Evolutionary conservation across 2,888 invertebrate genomes (phyloP), one percentile per base, ranked within the genome.

Genomic region (Pollenia labialis): DNA sequence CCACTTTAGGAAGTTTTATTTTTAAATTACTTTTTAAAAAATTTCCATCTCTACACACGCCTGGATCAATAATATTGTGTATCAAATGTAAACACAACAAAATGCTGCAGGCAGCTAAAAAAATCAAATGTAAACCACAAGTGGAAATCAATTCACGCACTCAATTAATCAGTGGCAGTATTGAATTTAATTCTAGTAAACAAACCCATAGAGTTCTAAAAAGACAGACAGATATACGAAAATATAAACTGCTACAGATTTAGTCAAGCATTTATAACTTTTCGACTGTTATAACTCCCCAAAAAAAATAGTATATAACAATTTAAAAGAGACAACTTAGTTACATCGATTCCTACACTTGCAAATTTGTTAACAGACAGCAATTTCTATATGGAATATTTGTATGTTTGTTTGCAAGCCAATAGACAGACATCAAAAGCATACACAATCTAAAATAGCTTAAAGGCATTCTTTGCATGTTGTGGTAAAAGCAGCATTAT

Each of bases 121-220:
- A 88, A 84, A 85, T 86, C 86, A 86, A 82, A 86, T 85, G 74
- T 80, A 85, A 85, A 84, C 86, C 85, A 86, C 86, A 86, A 86
- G 77, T 85, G 87, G 83, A 87, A 88, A 88, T 88, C 87, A 87
- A 87, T 88, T 88, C 82, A 85, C 87, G 85, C 87, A 87, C 87
- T 88, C 87, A 87, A 88, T 88, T 88, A 85, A 68, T 86, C 87
- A 88, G 60, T 58, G 74, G 74, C 44, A 56, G 81, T 76, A 76
- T 81, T 68, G 74, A 85, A 46, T 84, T 87, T 84, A 56, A 48
- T 76, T 62, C 72, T 9, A 81, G 72, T 72, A 44, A 46, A 58
- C 40, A 62, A 68, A 77, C 23, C 66, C 9, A 46, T 6, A 32
- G 32, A 32, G 32, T 6, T 32, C 32, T 44, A 40, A 18, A 23